Percentiles rank a stretch among this genome's conserved stretches.
These are phyloP conservation scores for Melanotaenia maccullochi DNA, from an alignment of 2,797 vertebrate species.

Conservation along the genomic window DNA sequence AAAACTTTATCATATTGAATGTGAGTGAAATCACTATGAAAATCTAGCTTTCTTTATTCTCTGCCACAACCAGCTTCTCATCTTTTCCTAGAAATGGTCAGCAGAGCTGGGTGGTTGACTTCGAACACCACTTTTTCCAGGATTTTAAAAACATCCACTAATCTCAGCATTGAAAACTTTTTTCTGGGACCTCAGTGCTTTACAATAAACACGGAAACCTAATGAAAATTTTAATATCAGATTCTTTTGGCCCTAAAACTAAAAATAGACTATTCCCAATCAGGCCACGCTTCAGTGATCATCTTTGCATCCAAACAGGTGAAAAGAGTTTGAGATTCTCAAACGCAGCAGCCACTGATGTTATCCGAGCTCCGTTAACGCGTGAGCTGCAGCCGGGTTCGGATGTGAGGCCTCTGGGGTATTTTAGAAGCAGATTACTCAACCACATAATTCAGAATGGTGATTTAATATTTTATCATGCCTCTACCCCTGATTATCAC, in stretches of 20 bases:
- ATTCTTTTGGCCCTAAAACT: not conserved
- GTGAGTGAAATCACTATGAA: not conserved
- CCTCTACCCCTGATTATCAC: conserved; percentile 6
- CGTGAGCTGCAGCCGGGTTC: not conserved
- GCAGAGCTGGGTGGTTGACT: not conserved
- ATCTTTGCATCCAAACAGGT: not conserved
- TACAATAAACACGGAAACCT: not conserved
- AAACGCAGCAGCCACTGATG: conserved; percentile 15
- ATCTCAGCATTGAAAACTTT: not conserved
- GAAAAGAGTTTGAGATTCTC: not conserved
- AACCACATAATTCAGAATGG: conserved; percentile 15
- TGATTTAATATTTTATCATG: conserved; percentile 46
- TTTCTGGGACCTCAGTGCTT: not conserved
- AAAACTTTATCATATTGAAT: not conserved
- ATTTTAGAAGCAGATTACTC: conserved; percentile 44
- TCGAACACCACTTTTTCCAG: too few species aligned
- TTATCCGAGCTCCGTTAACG: conserved; percentile 1
- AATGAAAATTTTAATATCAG: not conserved
- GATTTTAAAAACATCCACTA: not conserved
- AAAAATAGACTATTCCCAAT: not conserved
- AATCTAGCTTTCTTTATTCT: not conserved
- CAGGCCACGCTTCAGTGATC: not conserved
- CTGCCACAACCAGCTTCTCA: not conserved
- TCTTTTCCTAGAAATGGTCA: not conserved
- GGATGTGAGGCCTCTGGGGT: conserved; percentile 8